Evolutionary conservation across 2,797 vertebrate species (phyloP).

Genomic region (Lutjanus argentimaculatus): DNA sequence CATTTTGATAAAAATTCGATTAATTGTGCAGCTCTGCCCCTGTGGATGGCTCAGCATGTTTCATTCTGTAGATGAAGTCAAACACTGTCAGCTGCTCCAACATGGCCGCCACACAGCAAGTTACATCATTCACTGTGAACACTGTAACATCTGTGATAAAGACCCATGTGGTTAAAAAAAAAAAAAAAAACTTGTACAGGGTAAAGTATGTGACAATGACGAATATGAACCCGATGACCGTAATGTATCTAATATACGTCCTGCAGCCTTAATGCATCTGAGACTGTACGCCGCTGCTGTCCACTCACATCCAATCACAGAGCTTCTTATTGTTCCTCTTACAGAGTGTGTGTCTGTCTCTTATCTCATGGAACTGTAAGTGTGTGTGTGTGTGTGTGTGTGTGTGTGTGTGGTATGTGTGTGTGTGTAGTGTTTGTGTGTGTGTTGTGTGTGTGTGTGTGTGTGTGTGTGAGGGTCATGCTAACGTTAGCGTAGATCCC

Average conservation of each 20-base stretch:
- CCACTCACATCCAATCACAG: constrained; percentile 48
- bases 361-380: constrained; percentile 17
- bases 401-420: constrained; percentile 15
- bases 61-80: not conserved
- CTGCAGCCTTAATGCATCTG: constrained; percentile 27
- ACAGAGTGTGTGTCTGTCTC: constrained; percentile 16
- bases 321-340: constrained; percentile 30
- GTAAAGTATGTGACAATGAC: not conserved
- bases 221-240: constrained; percentile 8
- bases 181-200: not conserved
- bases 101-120: not conserved
- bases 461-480: constrained; percentile 23
- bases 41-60: not conserved
- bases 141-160: not conserved
- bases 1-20: no score
- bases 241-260: constrained; percentile 51
- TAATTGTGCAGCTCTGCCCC: no score
- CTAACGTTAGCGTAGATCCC: not conserved
- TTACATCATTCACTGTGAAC: not conserved
- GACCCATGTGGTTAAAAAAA: no score
- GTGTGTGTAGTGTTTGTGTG: no score
- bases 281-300: constrained; percentile 36
- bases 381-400: constrained; percentile 39
- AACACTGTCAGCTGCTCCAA: constrained; percentile 8
- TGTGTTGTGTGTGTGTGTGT: constrained; percentile 28